A percentile compares a stretch with the other conserved stretches of the same genome.
Evolutionary conservation across 37 sponge, comb jelly and placozoan genomes (phyloP).

Genomic region (Bolinopsis microptera): DNA sequence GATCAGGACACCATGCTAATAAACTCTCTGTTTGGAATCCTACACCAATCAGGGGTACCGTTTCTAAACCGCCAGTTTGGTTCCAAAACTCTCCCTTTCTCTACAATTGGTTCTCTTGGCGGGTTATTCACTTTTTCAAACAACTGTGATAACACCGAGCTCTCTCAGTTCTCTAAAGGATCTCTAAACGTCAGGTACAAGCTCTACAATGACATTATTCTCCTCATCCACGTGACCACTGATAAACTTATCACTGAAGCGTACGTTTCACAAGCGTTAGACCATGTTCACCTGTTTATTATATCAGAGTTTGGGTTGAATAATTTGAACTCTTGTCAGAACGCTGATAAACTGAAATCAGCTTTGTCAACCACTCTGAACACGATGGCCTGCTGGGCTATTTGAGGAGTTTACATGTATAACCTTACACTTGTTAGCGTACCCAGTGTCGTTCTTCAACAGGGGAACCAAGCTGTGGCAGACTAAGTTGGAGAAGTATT

Average conservation of each 20-base stretch:
- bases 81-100: not conserved
- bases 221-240: constrained; percentile 11
- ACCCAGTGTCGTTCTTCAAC: not conserved
- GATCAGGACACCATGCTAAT: too few relatives aligned
- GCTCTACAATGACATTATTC: not conserved
- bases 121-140: constrained; percentile 34
- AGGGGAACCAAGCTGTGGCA: constrained; percentile 26
- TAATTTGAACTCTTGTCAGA: not conserved
- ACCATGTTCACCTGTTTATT: constrained; percentile 18
- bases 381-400: not conserved
- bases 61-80: constrained; percentile 29
- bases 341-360: constrained; percentile 26
- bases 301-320: constrained; percentile 13
- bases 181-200: constrained; percentile 27
- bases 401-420: not conserved
- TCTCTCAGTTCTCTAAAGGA: not conserved
- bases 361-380: not conserved
- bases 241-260: not conserved
- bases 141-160: not conserved
- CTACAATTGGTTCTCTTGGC: constrained; percentile 22
- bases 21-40: constrained; percentile 51
- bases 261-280: not conserved
- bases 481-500: constrained; percentile 4
- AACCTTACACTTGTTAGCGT: not conserved
- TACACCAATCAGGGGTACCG: constrained; percentile 40